These are phyloP conservation scores for Pectinophora gossypiella DNA, from an alignment of 1,140 invertebrate genomes.

Conservation along the genomic window DNA sequence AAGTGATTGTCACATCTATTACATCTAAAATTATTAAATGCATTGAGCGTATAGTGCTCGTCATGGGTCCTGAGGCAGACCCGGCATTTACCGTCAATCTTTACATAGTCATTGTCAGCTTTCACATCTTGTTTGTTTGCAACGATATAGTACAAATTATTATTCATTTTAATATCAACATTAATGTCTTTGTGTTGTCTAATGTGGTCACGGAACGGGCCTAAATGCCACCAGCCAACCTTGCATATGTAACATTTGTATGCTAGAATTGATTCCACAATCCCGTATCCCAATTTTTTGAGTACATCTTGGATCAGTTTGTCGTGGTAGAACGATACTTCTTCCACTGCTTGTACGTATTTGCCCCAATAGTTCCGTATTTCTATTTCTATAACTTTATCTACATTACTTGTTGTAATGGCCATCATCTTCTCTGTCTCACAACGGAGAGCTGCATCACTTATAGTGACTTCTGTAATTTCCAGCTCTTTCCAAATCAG, in stretches of 20 bases:
- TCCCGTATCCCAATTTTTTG: too few species aligned
- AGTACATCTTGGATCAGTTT: too few species aligned
- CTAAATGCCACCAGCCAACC: constrained; percentile 1
- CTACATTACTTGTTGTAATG: too few species aligned
- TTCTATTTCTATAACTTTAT: background rate
- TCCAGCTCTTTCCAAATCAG: too few species aligned
- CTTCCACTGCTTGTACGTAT: background rate
- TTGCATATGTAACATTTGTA: constrained; percentile 8
- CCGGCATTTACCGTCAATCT: constrained; percentile 5
- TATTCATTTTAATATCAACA: background rate
- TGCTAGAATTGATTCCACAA: background rate
- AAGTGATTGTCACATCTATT: background rate
- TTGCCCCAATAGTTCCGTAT: background rate
- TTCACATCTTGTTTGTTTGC: background rate
- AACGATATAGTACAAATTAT: constrained; percentile 2
- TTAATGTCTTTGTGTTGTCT: background rate
- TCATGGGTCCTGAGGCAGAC: background rate
- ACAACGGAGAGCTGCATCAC: too few species aligned
- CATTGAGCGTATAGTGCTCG: background rate
- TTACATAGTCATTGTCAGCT: background rate
- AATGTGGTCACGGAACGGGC: background rate
- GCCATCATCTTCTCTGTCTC: too few species aligned
- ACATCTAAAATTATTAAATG: background rate
- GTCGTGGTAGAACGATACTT: too few species aligned
- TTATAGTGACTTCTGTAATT: too few species aligned